These are phyloP conservation scores for Mongoloraphidia duomilia DNA, from an alignment of 2,888 invertebrate species.

Conservation along the genomic window DNA sequence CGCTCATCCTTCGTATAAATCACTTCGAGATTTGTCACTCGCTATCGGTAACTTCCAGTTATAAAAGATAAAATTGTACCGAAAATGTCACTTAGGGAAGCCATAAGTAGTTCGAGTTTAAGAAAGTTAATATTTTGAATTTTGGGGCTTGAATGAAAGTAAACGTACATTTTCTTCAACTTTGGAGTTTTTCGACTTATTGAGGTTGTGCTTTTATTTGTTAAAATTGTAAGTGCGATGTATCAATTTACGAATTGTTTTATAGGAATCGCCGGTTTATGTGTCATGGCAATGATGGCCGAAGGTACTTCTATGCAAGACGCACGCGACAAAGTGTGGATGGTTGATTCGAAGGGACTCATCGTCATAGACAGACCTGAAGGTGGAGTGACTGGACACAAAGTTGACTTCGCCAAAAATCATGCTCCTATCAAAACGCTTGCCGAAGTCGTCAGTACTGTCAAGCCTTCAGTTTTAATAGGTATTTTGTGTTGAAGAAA, in stretches of 20 bases:
- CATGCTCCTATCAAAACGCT: conserved; percentile 63
- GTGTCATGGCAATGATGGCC: conserved; percentile 81
- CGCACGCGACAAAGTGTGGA: conserved; percentile 38
- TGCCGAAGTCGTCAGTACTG: conserved; percentile 59
- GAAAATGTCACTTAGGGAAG: not conserved
- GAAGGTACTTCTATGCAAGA: conserved; percentile 49
- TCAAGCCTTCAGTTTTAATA: conserved; percentile 83
- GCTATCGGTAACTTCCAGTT: too few relatives aligned
- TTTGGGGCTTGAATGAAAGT: not conserved
- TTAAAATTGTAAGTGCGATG: not conserved
- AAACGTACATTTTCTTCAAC: too few relatives aligned
- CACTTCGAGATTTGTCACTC: too few relatives aligned
- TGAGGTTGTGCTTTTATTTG: too few relatives aligned
- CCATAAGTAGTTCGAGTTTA: too few relatives aligned
- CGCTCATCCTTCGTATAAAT: too few relatives aligned
- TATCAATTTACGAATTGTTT: conserved; percentile 47
- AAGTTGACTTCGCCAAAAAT: conserved; percentile 66
- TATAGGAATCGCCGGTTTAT: conserved; percentile 83
- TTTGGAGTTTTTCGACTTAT: too few relatives aligned
- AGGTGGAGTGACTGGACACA: conserved; percentile 68
- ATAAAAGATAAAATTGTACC: too few relatives aligned
- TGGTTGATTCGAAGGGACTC: conserved; percentile 92
- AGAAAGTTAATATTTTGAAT: too few relatives aligned
- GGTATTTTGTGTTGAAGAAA: conserved; percentile 35
- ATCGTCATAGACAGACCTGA: conserved; percentile 77